Percentiles rank a stretch among this genome's conserved stretches.
Conservation (phyloP, 64 coral and sea anemone species). For the Dendrophyllia cribrosa region DNA sequence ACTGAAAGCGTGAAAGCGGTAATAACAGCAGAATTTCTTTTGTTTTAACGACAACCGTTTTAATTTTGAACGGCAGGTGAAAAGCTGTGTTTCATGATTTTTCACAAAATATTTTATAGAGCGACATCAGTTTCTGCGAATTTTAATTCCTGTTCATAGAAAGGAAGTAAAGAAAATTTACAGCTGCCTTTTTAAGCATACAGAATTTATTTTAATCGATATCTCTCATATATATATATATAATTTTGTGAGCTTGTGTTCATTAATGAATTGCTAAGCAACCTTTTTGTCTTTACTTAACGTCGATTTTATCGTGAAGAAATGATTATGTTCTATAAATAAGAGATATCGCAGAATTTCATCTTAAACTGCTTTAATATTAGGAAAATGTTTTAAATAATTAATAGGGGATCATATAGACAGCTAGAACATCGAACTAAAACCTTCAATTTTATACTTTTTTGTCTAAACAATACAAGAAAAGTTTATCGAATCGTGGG, state of each 20-base stretch:
- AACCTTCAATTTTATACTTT: not conserved
- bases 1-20: not conserved
- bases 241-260: not conserved
- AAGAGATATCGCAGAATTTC: too few species aligned
- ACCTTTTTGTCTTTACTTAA: not conserved
- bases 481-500: not conserved
- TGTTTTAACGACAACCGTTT: not conserved
- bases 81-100: not conserved
- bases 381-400: not conserved
- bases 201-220: not conserved
- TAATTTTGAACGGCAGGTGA: not conserved
- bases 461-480: too few species aligned
- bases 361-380: too few species aligned
- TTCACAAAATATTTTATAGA: too few species aligned
- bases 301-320: not conserved
- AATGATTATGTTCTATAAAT: too few species aligned
- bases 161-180: not conserved
- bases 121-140: too few species aligned
- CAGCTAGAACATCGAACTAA: too few species aligned
- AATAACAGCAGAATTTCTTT: not conserved
- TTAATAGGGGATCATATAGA: not conserved
- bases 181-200: not conserved
- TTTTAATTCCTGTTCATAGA: not conserved
- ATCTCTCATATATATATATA: not conserved
- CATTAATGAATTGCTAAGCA: conserved; percentile 2